These are phyloP conservation scores for Aepyceros melampus DNA, from an alignment of 2,113 vertebrate species.

Conservation along the genomic window DNA sequence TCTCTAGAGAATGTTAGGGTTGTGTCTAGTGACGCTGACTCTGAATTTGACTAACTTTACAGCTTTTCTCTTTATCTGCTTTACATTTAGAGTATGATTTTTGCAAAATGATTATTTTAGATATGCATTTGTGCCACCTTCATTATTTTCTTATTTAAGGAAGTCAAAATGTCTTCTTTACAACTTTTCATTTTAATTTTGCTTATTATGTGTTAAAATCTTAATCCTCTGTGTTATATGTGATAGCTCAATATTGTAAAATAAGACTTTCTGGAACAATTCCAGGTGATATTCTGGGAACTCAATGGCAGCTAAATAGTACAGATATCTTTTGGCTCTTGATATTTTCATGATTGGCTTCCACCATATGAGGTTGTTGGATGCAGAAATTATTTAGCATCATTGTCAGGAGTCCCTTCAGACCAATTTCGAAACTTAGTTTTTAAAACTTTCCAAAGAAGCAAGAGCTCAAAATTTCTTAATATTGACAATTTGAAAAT, in stretches of 20 bases:
- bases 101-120: background rate
- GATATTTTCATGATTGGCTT: constrained; percentile 36
- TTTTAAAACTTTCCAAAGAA: constrained; percentile 24
- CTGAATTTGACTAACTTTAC: background rate
- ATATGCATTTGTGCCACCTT: background rate
- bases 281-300: constrained; percentile 36
- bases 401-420: background rate
- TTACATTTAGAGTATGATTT: background rate
- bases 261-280: constrained; percentile 47
- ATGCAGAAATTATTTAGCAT: constrained; percentile 35
- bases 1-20: background rate
- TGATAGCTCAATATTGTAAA: constrained; percentile 18
- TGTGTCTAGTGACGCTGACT: background rate
- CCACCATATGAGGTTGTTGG: constrained; percentile 33
- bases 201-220: constrained; percentile 18
- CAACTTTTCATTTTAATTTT: constrained; percentile 24
- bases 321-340: constrained; percentile 35
- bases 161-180: constrained; percentile 2
- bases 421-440: background rate
- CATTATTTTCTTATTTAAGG: constrained; percentile 25
- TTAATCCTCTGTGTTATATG: background rate
- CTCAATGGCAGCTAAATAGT: constrained; percentile 3
- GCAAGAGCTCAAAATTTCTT: constrained; percentile 21
- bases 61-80: background rate
- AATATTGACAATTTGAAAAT: background rate